phyloP scores from a whole-genome alignment of 2,888 invertebrate species.

The Parnassius mnemosyne region DNA sequence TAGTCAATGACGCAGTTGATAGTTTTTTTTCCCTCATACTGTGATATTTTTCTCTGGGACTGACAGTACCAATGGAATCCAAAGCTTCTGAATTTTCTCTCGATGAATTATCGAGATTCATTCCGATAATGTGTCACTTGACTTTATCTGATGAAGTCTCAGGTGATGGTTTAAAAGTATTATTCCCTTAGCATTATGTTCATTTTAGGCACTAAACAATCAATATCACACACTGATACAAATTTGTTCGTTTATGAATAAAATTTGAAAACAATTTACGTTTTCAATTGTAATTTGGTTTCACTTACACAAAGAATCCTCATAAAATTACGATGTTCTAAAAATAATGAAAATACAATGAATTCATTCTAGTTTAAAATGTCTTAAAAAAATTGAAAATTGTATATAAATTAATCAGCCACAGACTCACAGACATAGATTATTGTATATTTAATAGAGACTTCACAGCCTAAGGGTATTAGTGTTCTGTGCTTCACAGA shows the following conservation, averaged over 20 bases:
- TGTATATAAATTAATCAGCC: too few species aligned
- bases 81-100: constrained; percentile 71
- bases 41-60: constrained; percentile 73
- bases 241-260: constrained; percentile 8
- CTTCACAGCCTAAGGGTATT: too few species aligned
- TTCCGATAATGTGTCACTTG: constrained; percentile 51
- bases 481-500: too few species aligned
- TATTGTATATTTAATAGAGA: too few species aligned
- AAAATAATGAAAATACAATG: constrained; percentile 23
- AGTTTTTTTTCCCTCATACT: constrained; percentile 85
- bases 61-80: constrained; percentile 64
- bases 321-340: constrained; percentile 16
- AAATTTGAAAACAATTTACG: constrained; percentile 1
- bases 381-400: too few species aligned
- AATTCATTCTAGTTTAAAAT: constrained; percentile 17
- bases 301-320: constrained; percentile 1
- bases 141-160: constrained; percentile 13
- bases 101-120: constrained; percentile 73
- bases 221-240: constrained; percentile 19
- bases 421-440: too few species aligned
- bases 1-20: constrained; percentile 82
- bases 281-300: constrained; percentile 1
- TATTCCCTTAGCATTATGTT: constrained; percentile 11
- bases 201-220: constrained; percentile 21
- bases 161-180: constrained; percentile 2